Evolutionary conservation across 2,797 vertebrate species (phyloP), one percentile per base, ranked within the genome.

Genomic region (Enteromius afrohamiltoni): DNA sequence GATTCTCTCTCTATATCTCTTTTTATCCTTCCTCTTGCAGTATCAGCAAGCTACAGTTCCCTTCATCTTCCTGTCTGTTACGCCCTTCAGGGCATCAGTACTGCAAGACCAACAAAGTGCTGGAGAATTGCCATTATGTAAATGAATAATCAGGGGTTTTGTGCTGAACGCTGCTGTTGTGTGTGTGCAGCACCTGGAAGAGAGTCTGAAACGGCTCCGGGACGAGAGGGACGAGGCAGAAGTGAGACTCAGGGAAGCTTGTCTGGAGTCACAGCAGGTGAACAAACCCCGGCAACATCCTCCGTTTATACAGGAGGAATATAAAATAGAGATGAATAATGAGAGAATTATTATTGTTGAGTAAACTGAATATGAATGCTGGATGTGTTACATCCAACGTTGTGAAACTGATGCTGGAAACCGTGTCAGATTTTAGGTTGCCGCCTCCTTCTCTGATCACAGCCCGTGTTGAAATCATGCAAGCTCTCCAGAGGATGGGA

Each of bases 261-360:
- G 92, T 45, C 58, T 76, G 26, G 92, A 94, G 55, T 95, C 93
- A 11, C 91, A 95, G 83, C 92, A 94, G 88, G 93, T 94, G 65
- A 67, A 80, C 37, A 1, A 21, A 49, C 68, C 6, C 34, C 69
- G 55, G 6, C 60, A 42, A 4, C 2, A 26, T 68, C 34, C 2
- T 68, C 34, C 2, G 4, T 49, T 62, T 47, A 26, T n/a, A 2
- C 21, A 47, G 53, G 2, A 16, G 70, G 17, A 60, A 17, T 29
- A 40, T n/a, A 1, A 19, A 77, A 40, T 62, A 42, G 16, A 31
- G 23, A 34, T 3, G 42, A 42, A 23, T 58, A 26, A 29, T 37
- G 51, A 58, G n/a, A 21, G 14, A 17, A 26, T 17, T 70, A 3
- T 19, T 19, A 21, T 17, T 49, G 26, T 71, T 49, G 23, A 19